A percentile compares a stretch with the other conserved stretches of the same genome.
These are phyloP conservation scores for Miopithecus talapoin DNA, from an alignment of 2,797 vertebrate species.

Conservation along the genomic window DNA sequence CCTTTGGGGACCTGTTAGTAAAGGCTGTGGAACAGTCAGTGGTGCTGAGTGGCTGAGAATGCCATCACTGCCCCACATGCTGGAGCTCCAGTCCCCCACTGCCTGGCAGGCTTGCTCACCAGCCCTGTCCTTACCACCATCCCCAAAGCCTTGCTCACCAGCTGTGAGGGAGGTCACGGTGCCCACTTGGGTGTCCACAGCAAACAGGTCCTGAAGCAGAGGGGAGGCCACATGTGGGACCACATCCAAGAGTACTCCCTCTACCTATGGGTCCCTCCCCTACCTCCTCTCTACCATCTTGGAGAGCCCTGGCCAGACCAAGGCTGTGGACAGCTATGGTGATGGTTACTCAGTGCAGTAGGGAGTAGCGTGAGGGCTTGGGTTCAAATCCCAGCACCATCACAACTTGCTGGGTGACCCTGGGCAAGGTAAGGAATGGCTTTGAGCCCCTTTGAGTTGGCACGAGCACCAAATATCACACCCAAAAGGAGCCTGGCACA, in stretches of 20 bases:
- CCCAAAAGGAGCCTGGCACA: background rate
- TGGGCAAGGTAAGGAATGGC: background rate
- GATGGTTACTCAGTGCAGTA: background rate
- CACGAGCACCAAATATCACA: background rate
- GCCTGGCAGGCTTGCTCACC: conserved; percentile 58
- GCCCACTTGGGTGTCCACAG: conserved; percentile 85
- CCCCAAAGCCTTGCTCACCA: conserved; percentile 74
- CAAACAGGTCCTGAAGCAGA: conserved; percentile 85
- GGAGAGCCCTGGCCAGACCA: background rate
- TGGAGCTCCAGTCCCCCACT: background rate
- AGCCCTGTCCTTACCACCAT: background rate
- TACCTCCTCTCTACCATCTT: background rate
- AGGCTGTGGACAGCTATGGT: background rate
- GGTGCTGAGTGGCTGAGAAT: background rate
- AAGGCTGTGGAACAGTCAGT: background rate
- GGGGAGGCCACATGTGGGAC: background rate
- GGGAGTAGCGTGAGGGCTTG: background rate
- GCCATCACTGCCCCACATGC: background rate
- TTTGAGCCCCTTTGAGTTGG: background rate
- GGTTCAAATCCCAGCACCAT: background rate
- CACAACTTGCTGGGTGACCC: background rate
- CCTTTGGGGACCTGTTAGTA: background rate
- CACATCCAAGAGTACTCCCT: background rate
- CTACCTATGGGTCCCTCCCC: background rate
- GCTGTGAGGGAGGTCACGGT: conserved; percentile 84